Evolutionary conservation across 1,140 invertebrate species (phyloP), one percentile per base, ranked within the genome.

Genomic region (Heliconius nattereri): DNA sequence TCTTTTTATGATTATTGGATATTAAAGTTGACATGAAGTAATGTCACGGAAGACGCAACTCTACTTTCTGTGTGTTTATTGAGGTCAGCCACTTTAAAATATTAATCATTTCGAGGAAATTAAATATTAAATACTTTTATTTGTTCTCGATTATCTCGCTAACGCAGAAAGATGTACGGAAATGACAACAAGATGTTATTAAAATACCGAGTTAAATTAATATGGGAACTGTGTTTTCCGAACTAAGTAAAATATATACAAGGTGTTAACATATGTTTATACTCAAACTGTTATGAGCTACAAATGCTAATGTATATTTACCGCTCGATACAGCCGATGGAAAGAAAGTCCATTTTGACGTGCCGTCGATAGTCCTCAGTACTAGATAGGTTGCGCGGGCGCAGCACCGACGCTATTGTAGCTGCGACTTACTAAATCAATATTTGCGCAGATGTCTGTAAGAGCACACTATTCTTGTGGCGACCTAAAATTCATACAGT

Each of bases 401-500:
- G 84, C 84, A 85, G 86, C 79, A 81, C 81, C 84, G 83, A 82
- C 85, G 85, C 87, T 85, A 90, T 92, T 93, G 89, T 91, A 84
- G 81, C 86, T 92, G 84, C 91, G 83, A 89, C 91, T 91, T 92
- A 94, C 92, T 91, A 93, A 93, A 92, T 94, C 92, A 94, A 94
- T 94, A 94, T 94, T 94, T 93, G 92, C 91, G 85, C 92, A 94
- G 92, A 92, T 94, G 92, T 92, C 91, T 91, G 87, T 88, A 92
- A 93, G 92, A 93, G 91, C 92, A 93, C 90, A 89, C 90, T 91
- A 89, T 92, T 89, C 92, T 92, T 89, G 89, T 88, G 88, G 88
- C 91, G 93, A 94, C 93, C 93, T 94, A 94, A 94, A 93, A 93
- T 94, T 92, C 92, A 92, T 93, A 93, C 91, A 89, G 90, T 92